Evolutionary conservation across 2,113 vertebrate genomes (phyloP).

Genomic region (Cochlearius cochlearius): DNA sequence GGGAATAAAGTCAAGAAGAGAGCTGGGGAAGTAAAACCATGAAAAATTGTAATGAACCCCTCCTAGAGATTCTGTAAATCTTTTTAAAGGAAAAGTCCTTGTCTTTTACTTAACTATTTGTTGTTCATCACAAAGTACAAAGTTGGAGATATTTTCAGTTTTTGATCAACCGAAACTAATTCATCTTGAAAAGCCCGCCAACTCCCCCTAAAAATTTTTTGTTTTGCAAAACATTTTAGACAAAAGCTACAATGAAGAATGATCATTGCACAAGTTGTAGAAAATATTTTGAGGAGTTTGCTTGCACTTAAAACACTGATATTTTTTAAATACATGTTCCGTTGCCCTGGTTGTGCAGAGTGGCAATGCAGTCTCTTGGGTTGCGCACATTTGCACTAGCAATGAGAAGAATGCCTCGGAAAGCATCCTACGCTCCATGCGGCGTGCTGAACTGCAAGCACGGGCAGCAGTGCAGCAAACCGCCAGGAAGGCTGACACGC

Average conservation of each 20-base stretch:
- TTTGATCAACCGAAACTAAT: background rate
- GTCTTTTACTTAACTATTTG: background rate
- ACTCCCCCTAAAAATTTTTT: background rate
- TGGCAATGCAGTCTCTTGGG: background rate
- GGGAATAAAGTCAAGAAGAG: background rate
- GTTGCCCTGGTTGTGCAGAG: background rate
- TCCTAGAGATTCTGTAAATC: background rate
- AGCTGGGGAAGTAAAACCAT: rapidly evolving
- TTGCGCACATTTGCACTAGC: rapidly evolving
- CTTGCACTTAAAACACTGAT: background rate
- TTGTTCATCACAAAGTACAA: background rate
- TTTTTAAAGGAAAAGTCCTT: background rate
- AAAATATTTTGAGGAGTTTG: background rate
- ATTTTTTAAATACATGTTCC: rapidly evolving
- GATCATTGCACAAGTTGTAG: background rate
- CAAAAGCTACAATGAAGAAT: background rate
- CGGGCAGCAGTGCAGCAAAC: rapidly evolving
- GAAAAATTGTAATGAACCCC: background rate
- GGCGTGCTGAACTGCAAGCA: rapidly evolving
- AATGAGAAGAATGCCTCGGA: too few relatives aligned
- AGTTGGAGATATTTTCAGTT: background rate
- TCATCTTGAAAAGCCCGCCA: background rate
- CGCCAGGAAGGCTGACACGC: background rate
- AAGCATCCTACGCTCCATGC: rapidly evolving
- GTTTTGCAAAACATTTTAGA: background rate